Percentiles rank a stretch among this genome's conserved stretches.
These are phyloP conservation scores for Timandra comae DNA, from an alignment of 2,888 invertebrate genomes.

Conservation along the genomic window DNA sequence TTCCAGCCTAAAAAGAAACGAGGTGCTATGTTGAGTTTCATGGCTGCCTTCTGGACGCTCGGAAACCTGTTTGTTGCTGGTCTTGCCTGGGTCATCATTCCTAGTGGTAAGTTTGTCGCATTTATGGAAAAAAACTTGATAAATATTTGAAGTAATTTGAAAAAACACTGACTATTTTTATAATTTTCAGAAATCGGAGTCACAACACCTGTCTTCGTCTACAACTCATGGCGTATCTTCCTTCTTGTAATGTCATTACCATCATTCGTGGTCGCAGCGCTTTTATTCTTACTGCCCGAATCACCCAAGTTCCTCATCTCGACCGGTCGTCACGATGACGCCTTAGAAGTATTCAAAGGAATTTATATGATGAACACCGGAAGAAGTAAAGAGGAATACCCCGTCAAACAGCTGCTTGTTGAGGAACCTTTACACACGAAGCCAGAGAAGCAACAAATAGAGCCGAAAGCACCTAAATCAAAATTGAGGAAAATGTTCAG, in stretches of 20 bases:
- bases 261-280: slow-evolving; percentile 89
- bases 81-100: slow-evolving; percentile 85
- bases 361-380: slow-evolving; percentile 91
- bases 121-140: neutral
- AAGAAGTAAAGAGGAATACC: slow-evolving; percentile 83
- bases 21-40: slow-evolving; percentile 94
- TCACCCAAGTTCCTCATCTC: slow-evolving; percentile 93
- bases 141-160: neutral
- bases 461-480: slow-evolving; percentile 77
- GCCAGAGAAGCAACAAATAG: slow-evolving; percentile 75
- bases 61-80: slow-evolving; percentile 95
- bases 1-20: slow-evolving; percentile 94
- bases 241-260: slow-evolving; percentile 91
- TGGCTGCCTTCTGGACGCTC: slow-evolving; percentile 97
- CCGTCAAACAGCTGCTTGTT: slow-evolving; percentile 82
- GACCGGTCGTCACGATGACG: slow-evolving; percentile 86
- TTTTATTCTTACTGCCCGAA: slow-evolving; percentile 90
- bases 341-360: slow-evolving; percentile 86
- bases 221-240: slow-evolving; percentile 95
- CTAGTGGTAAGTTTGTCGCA: slow-evolving; percentile 58
- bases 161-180: neutral
- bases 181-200: slow-evolving; percentile 79
- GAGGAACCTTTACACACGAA: slow-evolving; percentile 68
- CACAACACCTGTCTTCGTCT: slow-evolving; percentile 81
- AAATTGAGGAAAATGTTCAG: slow-evolving; percentile 84